A percentile compares a stretch with the other conserved stretches of the same genome.
These are phyloP conservation scores for Phortica okadai DNA, from an alignment of 2,888 invertebrate genomes.

Conservation along the genomic window DNA sequence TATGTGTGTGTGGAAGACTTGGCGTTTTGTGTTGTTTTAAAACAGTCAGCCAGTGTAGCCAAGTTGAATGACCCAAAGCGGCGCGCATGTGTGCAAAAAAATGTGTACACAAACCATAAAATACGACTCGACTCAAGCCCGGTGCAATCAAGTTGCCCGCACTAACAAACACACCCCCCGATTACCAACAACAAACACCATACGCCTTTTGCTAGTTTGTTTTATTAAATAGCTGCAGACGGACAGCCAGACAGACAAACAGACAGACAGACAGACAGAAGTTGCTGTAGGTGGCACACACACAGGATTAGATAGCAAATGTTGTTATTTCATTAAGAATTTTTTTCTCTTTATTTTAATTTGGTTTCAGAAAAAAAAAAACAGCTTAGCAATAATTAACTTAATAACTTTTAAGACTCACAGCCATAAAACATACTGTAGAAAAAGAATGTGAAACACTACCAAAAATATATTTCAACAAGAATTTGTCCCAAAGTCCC, in stretches of 20 bases:
- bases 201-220: conserved; percentile 68
- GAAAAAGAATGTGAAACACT: not conserved
- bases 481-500: conserved; percentile 17
- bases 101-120: conserved; percentile 22
- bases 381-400: not conserved
- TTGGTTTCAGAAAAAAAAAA: no score
- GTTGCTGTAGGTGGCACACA: conserved; percentile 54
- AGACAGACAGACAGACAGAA: not conserved
- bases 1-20: not conserved
- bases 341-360: no score
- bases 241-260: not conserved
- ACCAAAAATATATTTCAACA: conserved; percentile 1
- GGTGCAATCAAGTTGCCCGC: conserved; percentile 9
- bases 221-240: conserved; percentile 57
- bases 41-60: conserved; percentile 37
- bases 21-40: not conserved
- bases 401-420: not conserved
- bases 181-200: conserved; percentile 32
- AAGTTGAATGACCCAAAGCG: conserved; percentile 72
- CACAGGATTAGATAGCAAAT: not conserved
- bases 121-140: conserved; percentile 23
- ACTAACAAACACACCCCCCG: conserved; percentile 9
- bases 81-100: conserved; percentile 71
- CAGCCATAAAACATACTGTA: not conserved
- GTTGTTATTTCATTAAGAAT: no score